Evolutionary conservation across 2,797 vertebrate genomes (phyloP).

Genomic region (Cheirogaleus major): DNA sequence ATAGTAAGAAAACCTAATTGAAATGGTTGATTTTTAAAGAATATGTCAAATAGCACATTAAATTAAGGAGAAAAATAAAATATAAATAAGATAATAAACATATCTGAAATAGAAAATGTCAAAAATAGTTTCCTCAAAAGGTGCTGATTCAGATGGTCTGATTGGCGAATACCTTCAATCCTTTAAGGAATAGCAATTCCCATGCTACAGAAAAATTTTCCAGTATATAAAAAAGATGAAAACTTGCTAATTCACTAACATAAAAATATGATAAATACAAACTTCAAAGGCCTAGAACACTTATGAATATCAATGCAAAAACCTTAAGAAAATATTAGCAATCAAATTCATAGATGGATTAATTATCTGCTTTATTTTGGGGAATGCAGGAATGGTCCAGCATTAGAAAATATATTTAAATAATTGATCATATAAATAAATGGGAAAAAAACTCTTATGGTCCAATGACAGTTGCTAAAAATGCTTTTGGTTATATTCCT

Average conservation of each 20-base stretch:
- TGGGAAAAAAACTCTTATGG: neutral
- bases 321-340: neutral
- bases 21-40: constrained; percentile 18
- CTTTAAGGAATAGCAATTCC: neutral
- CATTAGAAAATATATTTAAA: neutral
- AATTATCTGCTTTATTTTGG: neutral
- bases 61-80: neutral
- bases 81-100: neutral
- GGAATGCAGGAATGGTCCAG: neutral
- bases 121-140: neutral
- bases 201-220: neutral
- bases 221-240: neutral
- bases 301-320: neutral
- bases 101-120: neutral
- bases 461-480: neutral
- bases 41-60: neutral
- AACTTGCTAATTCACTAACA: neutral
- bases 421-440: neutral
- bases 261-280: neutral
- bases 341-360: neutral
- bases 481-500: neutral
- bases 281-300: neutral
- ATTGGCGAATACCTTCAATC: neutral
- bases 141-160: neutral
- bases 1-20: neutral